A percentile compares a stretch with the other conserved stretches of the same genome.
phyloP scores from a whole-genome alignment of 2,888 invertebrate species.

The Arctia plantaginis region DNA sequence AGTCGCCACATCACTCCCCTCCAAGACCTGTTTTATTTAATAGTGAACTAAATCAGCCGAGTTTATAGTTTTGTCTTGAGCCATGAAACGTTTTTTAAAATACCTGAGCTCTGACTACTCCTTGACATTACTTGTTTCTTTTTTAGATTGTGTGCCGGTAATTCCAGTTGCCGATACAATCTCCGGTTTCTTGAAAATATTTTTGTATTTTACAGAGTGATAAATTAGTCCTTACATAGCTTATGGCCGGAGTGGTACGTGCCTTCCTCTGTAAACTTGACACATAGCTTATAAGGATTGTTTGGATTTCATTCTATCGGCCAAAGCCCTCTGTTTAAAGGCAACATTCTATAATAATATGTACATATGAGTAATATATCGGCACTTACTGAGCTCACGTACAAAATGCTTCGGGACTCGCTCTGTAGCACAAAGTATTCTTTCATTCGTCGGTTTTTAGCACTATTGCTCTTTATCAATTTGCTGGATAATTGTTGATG shows the following conservation, averaged over 20 bases:
- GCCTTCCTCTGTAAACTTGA: slow-evolving; percentile 73
- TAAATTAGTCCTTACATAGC: slow-evolving; percentile 48
- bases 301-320: slow-evolving; percentile 64
- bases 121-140: not conserved
- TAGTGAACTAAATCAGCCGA: not conserved
- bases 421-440: slow-evolving; percentile 22
- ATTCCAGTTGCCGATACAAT: slow-evolving; percentile 6
- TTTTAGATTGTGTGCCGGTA: not conserved
- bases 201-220: slow-evolving; percentile 29
- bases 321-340: slow-evolving; percentile 49
- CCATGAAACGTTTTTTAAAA: not conserved
- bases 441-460: slow-evolving; percentile 29
- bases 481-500: slow-evolving; percentile 21
- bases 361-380: slow-evolving; percentile 25
- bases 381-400: slow-evolving; percentile 28
- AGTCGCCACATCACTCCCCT: no score
- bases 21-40: no score
- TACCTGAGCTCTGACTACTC: not conserved
- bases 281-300: slow-evolving; percentile 60
- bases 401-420: slow-evolving; percentile 16
- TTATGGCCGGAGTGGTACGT: slow-evolving; percentile 71
- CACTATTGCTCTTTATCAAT: slow-evolving; percentile 29
- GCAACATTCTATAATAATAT: slow-evolving; percentile 39
- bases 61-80: not conserved
- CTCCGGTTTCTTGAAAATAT: slow-evolving; percentile 7